phyloP scores from a whole-genome alignment of 2,888 invertebrate species.

The Epinotia nisella region DNA sequence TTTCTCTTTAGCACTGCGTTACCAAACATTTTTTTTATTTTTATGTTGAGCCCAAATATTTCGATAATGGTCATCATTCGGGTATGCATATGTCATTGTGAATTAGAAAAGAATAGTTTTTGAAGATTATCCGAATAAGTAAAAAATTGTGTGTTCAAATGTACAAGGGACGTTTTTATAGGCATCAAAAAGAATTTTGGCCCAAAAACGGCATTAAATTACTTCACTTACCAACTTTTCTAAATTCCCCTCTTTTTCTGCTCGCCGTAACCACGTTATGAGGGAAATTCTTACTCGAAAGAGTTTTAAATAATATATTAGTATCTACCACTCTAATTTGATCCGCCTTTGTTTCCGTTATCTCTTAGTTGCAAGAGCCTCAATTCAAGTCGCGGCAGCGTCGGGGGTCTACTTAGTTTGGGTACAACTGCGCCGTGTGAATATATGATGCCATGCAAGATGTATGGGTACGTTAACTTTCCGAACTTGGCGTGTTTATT shows the following conservation, averaged over 20 bases:
- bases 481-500: constrained; percentile 40
- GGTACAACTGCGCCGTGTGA: constrained; percentile 15
- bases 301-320: constrained; percentile 43
- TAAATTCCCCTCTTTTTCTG: constrained; percentile 10
- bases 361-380: not conserved
- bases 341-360: not conserved
- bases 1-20: no score
- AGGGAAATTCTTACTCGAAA: constrained; percentile 34
- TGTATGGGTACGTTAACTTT: constrained; percentile 38
- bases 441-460: constrained; percentile 41
- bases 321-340: constrained; percentile 28
- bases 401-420: constrained; percentile 20
- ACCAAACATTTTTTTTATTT: no score
- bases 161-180: no score
- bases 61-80: no score
- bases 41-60: no score
- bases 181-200: no score
- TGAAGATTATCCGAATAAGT: no score
- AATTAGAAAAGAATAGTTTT: no score
- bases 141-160: no score
- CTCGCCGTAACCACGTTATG: constrained; percentile 36
- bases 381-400: not conserved
- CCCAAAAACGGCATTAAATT: constrained; percentile 12
- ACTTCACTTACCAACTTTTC: constrained; percentile 19
- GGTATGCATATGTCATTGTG: no score